A percentile compares a stretch with the other conserved stretches of the same genome.
phyloP scores from a whole-genome alignment of 2,113 vertebrate genomes.

The Pachyramphus minor region DNA sequence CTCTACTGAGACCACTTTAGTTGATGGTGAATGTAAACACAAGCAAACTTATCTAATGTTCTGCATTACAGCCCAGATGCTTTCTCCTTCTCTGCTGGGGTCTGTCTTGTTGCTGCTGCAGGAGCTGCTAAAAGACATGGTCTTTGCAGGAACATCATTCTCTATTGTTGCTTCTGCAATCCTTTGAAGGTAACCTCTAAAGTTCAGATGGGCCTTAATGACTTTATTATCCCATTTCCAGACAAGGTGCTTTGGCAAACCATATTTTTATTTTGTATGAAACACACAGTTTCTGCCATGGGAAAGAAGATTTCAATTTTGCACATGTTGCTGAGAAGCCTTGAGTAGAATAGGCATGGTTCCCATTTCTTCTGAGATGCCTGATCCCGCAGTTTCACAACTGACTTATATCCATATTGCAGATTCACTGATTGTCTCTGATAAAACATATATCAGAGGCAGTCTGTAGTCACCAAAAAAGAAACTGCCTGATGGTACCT shows the following conservation, averaged over 20 bases:
- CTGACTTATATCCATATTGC: background rate
- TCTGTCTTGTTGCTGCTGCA: background rate
- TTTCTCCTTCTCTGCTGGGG: background rate
- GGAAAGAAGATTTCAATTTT: background rate
- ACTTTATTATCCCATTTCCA: background rate
- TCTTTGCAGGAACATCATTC: background rate
- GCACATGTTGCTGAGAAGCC: background rate
- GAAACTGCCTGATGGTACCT: background rate
- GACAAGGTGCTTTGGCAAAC: background rate
- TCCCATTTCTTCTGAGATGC: background rate
- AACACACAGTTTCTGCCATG: fast-evolving
- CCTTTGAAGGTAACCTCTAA: background rate
- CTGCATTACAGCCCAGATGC: background rate
- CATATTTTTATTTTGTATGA: background rate
- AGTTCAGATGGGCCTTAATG: background rate
- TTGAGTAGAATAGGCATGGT: background rate
- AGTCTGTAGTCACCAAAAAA: background rate
- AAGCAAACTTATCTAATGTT: background rate
- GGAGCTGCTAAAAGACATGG: background rate
- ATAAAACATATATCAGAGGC: background rate
- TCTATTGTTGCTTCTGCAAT: background rate
- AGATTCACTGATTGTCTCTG: background rate
- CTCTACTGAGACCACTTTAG: background rate
- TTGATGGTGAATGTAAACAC: background rate
- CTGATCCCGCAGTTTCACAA: background rate